Percentiles rank a stretch among this genome's conserved stretches.
phyloP scores from a whole-genome alignment of 2,888 invertebrate genomes.

The Hypercompe scribonia region DNA sequence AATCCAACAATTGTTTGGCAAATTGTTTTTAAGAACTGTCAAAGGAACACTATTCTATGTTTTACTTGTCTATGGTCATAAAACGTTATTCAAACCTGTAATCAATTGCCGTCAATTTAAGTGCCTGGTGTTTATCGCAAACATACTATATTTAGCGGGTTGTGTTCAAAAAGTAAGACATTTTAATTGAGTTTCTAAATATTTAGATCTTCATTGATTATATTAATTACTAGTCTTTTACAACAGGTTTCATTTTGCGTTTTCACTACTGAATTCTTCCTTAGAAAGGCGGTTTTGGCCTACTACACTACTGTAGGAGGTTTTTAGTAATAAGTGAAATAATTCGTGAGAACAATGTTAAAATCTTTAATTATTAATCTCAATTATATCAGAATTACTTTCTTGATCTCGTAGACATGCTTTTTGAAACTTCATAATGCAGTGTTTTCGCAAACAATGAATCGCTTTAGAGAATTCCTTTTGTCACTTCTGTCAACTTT shows the following conservation, averaged over 20 bases:
- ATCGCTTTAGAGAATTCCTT: not conserved
- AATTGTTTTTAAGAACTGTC: not conserved
- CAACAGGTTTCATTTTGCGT: not conserved
- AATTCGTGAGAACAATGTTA: too few species aligned
- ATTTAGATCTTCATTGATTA: not conserved
- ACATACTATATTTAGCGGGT: not conserved
- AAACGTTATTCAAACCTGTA: not conserved
- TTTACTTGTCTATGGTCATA: not conserved
- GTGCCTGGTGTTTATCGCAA: constrained; percentile 6
- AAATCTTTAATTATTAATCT: too few species aligned
- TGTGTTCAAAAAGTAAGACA: not conserved
- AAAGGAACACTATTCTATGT: not conserved
- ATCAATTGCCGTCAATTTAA: constrained; percentile 2
- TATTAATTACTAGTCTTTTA: not conserved
- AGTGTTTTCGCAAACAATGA: not conserved
- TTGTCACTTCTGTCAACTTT: not conserved
- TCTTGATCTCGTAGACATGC: not conserved
- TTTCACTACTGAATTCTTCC: too few species aligned
- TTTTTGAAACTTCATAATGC: not conserved
- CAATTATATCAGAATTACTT: not conserved
- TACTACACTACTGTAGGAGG: too few species aligned
- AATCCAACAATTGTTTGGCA: too few species aligned
- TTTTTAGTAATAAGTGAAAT: not conserved
- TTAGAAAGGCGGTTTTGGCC: too few species aligned
- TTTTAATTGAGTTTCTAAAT: not conserved